phyloP scores from a whole-genome alignment of 2,888 invertebrate genomes.

The Leptinotarsa haldemani region DNA sequence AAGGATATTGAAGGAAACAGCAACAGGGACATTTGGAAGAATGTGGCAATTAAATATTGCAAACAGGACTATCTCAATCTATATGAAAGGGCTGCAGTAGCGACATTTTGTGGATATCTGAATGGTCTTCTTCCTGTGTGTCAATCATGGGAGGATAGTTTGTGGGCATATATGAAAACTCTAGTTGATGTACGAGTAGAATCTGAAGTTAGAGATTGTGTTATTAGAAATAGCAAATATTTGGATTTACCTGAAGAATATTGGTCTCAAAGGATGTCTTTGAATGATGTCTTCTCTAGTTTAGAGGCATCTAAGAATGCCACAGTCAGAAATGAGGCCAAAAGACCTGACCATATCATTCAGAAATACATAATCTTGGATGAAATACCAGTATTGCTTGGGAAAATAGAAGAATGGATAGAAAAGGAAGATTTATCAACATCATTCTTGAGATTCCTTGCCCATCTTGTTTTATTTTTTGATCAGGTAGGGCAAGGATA shows the following conservation, averaged over 20 bases:
- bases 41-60: conserved; percentile 73
- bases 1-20: conserved; percentile 81
- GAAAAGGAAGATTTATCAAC: conserved; percentile 67
- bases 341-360: conserved; percentile 78
- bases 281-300: conserved; percentile 77
- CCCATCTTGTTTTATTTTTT: conserved; percentile 87
- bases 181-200: conserved; percentile 89
- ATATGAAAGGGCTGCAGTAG: conserved; percentile 78
- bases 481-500: conserved; percentile 81
- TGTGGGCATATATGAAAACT: conserved; percentile 89
- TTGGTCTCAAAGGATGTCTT: conserved; percentile 75
- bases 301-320: conserved; percentile 73
- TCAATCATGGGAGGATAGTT: conserved; percentile 87
- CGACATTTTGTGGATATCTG: conserved; percentile 86
- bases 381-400: conserved; percentile 79
- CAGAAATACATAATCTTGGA: conserved; percentile 89
- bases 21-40: conserved; percentile 83
- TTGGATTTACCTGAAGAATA: conserved; percentile 74
- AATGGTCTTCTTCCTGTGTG: conserved; percentile 81
- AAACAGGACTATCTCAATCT: conserved; percentile 68
- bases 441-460: conserved; percentile 81
- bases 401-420: conserved; percentile 77
- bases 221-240: conserved; percentile 67
- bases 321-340: conserved; percentile 70
- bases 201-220: conserved; percentile 75